These are phyloP conservation scores for Hecatera dysodea DNA, from an alignment of 2,888 invertebrate species.

Conservation along the genomic window DNA sequence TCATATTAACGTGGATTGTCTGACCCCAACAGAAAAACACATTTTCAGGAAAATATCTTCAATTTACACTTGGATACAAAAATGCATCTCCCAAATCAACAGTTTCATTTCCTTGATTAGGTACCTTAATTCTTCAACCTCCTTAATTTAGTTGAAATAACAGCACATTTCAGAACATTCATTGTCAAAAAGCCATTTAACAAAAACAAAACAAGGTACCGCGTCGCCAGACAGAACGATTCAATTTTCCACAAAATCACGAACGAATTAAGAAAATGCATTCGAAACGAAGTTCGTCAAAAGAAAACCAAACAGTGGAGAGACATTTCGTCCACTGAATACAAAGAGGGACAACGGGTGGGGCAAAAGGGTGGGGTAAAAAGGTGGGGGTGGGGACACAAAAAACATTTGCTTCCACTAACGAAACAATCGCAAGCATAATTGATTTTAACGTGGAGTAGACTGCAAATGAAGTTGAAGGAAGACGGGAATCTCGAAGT, in stretches of 20 bases:
- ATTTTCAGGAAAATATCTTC: not conserved
- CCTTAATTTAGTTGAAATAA: conserved; percentile 12
- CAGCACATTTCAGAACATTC: conserved; percentile 38
- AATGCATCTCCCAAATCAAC: not conserved
- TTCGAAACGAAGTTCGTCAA: conserved; percentile 85
- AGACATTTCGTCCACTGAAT: conserved; percentile 84
- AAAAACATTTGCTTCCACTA: conserved; percentile 87
- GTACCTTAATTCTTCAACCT: conserved; percentile 9
- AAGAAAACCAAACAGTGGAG: conserved; percentile 86
- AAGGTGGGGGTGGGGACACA: conserved; percentile 66
- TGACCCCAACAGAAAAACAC: not conserved
- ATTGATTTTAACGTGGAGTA: conserved; percentile 88
- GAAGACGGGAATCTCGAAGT: conserved; percentile 59
- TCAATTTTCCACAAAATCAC: conserved; percentile 66
- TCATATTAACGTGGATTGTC: not conserved
- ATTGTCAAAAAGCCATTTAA: conserved; percentile 30
- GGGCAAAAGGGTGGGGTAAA: conserved; percentile 40
- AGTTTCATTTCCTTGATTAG: conserved; percentile 16
- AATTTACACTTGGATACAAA: not conserved
- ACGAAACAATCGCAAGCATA: conserved; percentile 90
- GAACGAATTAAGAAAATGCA: conserved; percentile 77
- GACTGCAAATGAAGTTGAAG: conserved; percentile 85
- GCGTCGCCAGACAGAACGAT: conserved; percentile 56
- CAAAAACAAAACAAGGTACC: conserved; percentile 43
- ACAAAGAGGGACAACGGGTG: conserved; percentile 79